These are phyloP conservation scores for Trypoxylus dichotomus DNA, from an alignment of 1,140 invertebrate species.

Conservation along the genomic window DNA sequence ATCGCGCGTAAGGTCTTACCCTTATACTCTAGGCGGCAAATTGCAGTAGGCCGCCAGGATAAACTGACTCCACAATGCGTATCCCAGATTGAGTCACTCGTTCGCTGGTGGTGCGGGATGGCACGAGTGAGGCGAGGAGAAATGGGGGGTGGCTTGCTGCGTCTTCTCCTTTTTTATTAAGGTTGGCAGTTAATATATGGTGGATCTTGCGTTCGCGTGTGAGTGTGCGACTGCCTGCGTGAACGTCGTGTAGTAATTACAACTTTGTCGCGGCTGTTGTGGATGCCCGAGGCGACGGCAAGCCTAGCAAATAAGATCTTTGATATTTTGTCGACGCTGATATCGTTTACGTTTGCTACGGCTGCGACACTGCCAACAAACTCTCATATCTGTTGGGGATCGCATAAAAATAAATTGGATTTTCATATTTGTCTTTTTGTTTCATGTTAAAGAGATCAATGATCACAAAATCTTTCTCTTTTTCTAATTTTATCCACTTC, in stretches of 20 bases:
- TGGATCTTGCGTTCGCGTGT: neutral
- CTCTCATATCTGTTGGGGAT: neutral
- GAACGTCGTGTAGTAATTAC: slow-evolving; percentile 11
- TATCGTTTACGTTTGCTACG: neutral
- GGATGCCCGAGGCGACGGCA: neutral
- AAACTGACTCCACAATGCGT: slow-evolving; percentile 53
- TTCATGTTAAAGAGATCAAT: too few species aligned
- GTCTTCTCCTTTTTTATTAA: slow-evolving; percentile 20
- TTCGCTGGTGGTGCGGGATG: neutral
- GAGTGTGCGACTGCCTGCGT: neutral
- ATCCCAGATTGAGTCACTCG: slow-evolving; percentile 53
- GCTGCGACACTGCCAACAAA: neutral
- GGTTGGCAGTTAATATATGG: slow-evolving; percentile 25
- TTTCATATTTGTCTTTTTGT: slow-evolving; percentile 9
- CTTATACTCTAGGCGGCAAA: slow-evolving; percentile 41
- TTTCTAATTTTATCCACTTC: too few species aligned
- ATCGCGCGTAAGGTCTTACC: neutral
- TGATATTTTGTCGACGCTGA: slow-evolving; percentile 16
- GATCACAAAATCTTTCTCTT: too few species aligned
- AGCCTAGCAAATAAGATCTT: slow-evolving; percentile 13
- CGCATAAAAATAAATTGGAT: slow-evolving; percentile 19
- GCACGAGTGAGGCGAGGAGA: neutral
- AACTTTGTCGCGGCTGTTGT: slow-evolving; percentile 6
- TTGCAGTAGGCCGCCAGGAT: slow-evolving; percentile 51
- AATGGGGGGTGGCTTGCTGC: neutral